Evolutionary conservation across 2,113 vertebrate genomes (phyloP), one percentile per base, ranked within the genome.

Genomic region (Lathamus discolor): DNA sequence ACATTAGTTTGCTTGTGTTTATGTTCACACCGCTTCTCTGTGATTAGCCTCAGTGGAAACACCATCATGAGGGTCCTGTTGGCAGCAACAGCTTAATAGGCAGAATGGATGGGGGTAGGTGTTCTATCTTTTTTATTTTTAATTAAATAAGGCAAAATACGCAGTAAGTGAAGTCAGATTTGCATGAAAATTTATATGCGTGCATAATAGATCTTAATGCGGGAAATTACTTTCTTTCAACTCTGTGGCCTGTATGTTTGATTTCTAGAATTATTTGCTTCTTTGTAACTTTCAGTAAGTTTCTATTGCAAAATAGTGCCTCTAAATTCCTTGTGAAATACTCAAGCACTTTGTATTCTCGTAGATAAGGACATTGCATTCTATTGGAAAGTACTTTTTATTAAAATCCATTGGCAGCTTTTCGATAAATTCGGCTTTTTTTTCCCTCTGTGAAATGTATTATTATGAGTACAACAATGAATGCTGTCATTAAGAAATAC

Each of bases 381-480:
- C 70, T 90, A 7, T 24, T 93, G 90, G 75, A 83, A 95, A 86
- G 43, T 41, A 39, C 64, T 89, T 81, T 94, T 94, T 92, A 67
- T 93, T 93, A 87, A 92, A 96, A 96, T 88, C 66, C 63, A 72
- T 80, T 85, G 83, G 39, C 83, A 94, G 49, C 55, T 96, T 93
- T 94, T 88, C 0, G 10, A 93, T 72, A 93, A 78, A 69, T 81
- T 84, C 16, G 27, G 83, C 35, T 83, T 83, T 86, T 72, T 69
- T 46, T 44, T 35, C 33, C 19, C 37, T 80, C n/a, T 72, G 44
- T 95, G 70, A 83, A 88, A 91, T 96, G 24, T 73, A 85, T 84
- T 92, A 70, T 92, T 96, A 68, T 5, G 31, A 77, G 73, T 91
- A 91, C 63, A 90, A 92, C 81, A 95, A 92, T 92, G 83, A 87